phyloP scores from a whole-genome alignment of 2,888 invertebrate species.

The Pterostichus niger region DNA sequence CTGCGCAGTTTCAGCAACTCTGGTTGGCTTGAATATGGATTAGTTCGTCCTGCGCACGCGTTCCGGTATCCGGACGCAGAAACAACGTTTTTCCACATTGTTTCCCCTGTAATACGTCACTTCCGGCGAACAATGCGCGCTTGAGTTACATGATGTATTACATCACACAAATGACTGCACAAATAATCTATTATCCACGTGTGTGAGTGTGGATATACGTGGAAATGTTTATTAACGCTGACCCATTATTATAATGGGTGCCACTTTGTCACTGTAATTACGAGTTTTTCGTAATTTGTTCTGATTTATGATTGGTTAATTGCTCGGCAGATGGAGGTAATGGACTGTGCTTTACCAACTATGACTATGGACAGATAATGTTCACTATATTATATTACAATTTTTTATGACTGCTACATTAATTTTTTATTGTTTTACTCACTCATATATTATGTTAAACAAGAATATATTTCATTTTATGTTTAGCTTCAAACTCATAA shows the following conservation, averaged over 20 bases:
- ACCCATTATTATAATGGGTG: conserved; percentile 65
- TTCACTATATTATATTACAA: conserved; percentile 26
- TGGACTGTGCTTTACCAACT: conserved; percentile 27
- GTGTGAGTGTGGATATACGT: conserved; percentile 39
- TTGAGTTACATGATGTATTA: conserved; percentile 64
- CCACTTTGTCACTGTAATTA: conserved; percentile 64
- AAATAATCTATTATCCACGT: conserved; percentile 65
- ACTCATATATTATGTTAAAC: no score
- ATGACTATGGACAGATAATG: conserved; percentile 7
- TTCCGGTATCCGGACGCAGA: conserved; percentile 53
- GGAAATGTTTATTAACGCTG: conserved; percentile 64
- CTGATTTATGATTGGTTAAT: conserved; percentile 63
- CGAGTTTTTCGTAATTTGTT: conserved; percentile 52
- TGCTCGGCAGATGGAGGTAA: conserved; percentile 22
- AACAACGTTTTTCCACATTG: conserved; percentile 66
- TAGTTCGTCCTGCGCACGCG: conserved; percentile 48
- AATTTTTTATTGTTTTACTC: background rate
- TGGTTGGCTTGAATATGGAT: conserved; percentile 39
- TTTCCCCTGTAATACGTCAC: conserved; percentile 66
- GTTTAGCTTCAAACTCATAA: no score
- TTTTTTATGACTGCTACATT: conserved; percentile 29
- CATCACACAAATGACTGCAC: conserved; percentile 67
- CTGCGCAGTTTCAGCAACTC: background rate
- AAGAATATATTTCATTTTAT: no score
- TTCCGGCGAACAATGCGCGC: conserved; percentile 60